Evolutionary conservation across 2,797 vertebrate species (phyloP), one percentile per base, ranked within the genome.

Genomic region (Hippoglossus hippoglossus): DNA sequence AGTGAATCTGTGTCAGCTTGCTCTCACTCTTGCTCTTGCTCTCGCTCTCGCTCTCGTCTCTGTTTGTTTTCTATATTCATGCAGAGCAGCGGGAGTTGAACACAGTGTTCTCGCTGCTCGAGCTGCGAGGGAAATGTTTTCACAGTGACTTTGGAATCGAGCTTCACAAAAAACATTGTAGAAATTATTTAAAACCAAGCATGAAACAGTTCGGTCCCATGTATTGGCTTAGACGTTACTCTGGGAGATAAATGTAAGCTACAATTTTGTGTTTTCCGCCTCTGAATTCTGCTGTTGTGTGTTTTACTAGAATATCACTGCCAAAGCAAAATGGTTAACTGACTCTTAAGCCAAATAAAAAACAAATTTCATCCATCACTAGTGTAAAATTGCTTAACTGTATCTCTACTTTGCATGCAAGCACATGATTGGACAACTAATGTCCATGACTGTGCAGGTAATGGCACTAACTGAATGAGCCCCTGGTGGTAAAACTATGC

Each of bases 81-180:
- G 25, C 57, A 58, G 58, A 70, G 69, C 70, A 71, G 64, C 65
- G 62, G 56, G 36, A 80, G 76, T 63, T 36, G 63, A 75, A 50
- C n/a, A 25, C n/a, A 60, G 7, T 18, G 44, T 44, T 11, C 28
- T 53, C 68, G 4, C 41, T n/a, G 47, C 59, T 68, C 13, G 9
- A 46, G 31, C 68, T 77, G 54, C 61, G 67, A 52, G 22, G 24
- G 26, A 52, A 44, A 62, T 41, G 51, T 63, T 53, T 69, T 47
- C 61, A 28, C 55, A 60, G 19, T 22, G 49, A 83, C 28, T 73
- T 51, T 54, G 26, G 50, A 65, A 31, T 80, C 25, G 19, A 51
- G 55, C 6, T 49, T 21, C 6, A 6, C 41, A 12, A 68, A 68
- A 67, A 75, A 65, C 49, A 46, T 56, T 18, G 46, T 67, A 5